Evolutionary conservation across 2,797 vertebrate species (phyloP), one percentile per base, ranked within the genome.

Genomic region (Coregonus ussuriensis): DNA sequence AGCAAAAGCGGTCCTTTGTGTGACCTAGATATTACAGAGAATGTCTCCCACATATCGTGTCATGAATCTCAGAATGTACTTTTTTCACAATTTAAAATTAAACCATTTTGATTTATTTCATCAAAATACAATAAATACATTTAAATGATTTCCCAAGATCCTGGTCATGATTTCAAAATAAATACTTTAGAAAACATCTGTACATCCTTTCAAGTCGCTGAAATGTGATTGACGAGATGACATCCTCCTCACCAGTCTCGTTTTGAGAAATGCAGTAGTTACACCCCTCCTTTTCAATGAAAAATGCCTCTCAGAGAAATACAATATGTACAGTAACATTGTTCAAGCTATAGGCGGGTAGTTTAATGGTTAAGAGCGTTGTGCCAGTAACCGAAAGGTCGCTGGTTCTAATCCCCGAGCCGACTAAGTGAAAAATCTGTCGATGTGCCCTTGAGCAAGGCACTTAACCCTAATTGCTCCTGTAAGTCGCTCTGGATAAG

Each of bases 301-400:
- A 84, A 89, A 90, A 93, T 94, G 95, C 96, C 89, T 96, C 94
- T 96, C 96, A 93, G 91, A 94, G 95, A 95, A 97, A 96, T 97
- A 97, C 96, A 96, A 93, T 95, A 96, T 97, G 96, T 97, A 96
- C 96, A 94, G 91, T 95, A 92, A 93, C 93, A 90, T 72, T 95
- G 92, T 88, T 93, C 93, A 94, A 95, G 95, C 94, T 91, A 92
- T 25, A 25, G 25, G 25, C 25, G 25, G 25, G 25, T 25, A 25
- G 25, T 25, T 25, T 25, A 25, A 25, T 25, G 25, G 25, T 25
- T 25, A 25, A 25, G 25, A 25, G 25, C 25, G 25, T 25, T 25
- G 0, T 25, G 25, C 25, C 25, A 25, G 25, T 25, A 25, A 25
- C 25, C 25, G 25, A 25, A 25, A 25, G 25, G 25, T 25, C 25